A percentile compares a stretch with the other conserved stretches of the same genome.
Evolutionary conservation across 2,797 vertebrate species (phyloP).

Genomic region (Hyperoplus lanceolatus): DNA sequence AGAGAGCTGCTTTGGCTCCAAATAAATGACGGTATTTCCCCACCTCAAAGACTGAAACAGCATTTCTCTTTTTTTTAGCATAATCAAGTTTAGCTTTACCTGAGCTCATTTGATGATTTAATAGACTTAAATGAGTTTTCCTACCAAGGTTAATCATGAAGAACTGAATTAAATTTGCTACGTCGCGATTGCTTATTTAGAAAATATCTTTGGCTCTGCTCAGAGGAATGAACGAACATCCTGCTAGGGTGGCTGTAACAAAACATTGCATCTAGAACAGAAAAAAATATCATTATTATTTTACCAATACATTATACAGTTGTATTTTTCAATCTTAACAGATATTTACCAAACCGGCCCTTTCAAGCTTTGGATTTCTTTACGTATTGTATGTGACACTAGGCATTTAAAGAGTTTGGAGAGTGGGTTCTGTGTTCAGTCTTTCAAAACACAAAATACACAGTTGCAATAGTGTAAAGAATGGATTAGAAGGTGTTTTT

Average conservation of each 20-base stretch:
- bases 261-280: constrained; percentile 1
- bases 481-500: not conserved
- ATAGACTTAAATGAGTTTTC: constrained; percentile 83
- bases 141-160: constrained; percentile 87
- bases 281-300: not conserved
- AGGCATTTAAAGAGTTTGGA: too few relatives aligned
- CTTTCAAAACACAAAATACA: not conserved
- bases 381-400: too few relatives aligned
- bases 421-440: not conserved
- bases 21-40: constrained; percentile 74
- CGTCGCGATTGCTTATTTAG: constrained; percentile 83
- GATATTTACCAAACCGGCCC: not conserved
- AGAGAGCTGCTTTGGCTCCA: constrained; percentile 79
- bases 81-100: constrained; percentile 87
- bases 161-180: constrained; percentile 85
- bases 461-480: not conserved
- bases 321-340: too few relatives aligned
- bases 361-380: constrained; percentile 1
- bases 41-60: constrained; percentile 76
- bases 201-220: constrained; percentile 67
- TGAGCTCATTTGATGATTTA: constrained; percentile 87
- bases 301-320: not conserved
- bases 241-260: not conserved
- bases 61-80: constrained; percentile 51
- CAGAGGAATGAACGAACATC: constrained; percentile 55